These are phyloP conservation scores for Agrypnia vestita DNA, from an alignment of 1,140 invertebrate genomes.

Conservation along the genomic window DNA sequence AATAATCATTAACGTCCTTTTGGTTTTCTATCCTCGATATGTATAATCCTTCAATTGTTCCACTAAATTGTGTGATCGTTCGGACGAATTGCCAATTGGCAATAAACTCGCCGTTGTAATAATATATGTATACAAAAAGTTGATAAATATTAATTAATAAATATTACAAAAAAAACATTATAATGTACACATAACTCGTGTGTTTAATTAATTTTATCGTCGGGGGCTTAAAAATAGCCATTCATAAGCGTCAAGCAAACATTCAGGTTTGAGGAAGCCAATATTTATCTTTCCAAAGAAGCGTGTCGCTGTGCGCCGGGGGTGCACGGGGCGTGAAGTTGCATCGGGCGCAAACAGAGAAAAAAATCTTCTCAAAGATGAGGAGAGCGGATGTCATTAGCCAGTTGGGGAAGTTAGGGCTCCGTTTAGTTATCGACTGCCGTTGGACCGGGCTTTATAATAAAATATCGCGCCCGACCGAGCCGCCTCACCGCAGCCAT, in stretches of 20 bases:
- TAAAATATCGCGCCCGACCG: slow-evolving; percentile 5
- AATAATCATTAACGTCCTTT: too few relatives aligned
- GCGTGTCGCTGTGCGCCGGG: slow-evolving; percentile 32
- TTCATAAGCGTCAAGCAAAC: slow-evolving; percentile 20
- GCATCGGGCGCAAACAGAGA: slow-evolving; percentile 37
- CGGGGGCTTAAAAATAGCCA: too few relatives aligned
- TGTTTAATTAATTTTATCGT: too few relatives aligned
- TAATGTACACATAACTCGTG: too few relatives aligned
- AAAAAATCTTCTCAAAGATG: slow-evolving; percentile 44
- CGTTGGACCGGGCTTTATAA: slow-evolving; percentile 47
- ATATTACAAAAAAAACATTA: too few relatives aligned
- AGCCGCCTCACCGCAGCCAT: background rate
- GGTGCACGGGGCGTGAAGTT: slow-evolving; percentile 4
- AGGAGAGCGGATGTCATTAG: slow-evolving; percentile 60
- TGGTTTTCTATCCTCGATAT: too few relatives aligned
- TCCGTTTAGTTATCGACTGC: slow-evolving; percentile 58
- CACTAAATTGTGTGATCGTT: too few relatives aligned
- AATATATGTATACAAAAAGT: too few relatives aligned
- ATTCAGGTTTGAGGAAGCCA: slow-evolving; percentile 50
- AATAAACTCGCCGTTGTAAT: too few relatives aligned
- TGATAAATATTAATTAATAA: too few relatives aligned
- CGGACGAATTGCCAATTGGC: too few relatives aligned
- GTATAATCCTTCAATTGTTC: too few relatives aligned
- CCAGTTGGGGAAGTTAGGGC: slow-evolving; percentile 52
- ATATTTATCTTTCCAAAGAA: slow-evolving; percentile 53